A percentile compares a stretch with the other conserved stretches of the same genome.
These are phyloP conservation scores for Acronicta alni DNA, from an alignment of 2,888 invertebrate species.

Conservation along the genomic window DNA sequence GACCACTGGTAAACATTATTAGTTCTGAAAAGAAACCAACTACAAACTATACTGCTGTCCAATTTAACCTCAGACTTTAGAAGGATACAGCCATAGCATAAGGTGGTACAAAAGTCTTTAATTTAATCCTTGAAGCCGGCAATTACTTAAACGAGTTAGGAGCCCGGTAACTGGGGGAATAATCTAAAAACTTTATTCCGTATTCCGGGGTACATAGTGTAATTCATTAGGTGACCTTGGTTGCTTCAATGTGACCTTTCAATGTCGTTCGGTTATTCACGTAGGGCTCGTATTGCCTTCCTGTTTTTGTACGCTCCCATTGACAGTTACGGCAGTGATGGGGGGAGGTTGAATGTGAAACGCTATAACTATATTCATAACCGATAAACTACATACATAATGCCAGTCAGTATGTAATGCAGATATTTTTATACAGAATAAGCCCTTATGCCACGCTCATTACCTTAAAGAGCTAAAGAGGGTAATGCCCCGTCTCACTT, in stretches of 20 bases:
- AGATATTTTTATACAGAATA: too few relatives aligned
- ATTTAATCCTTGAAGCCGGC: constrained; percentile 37
- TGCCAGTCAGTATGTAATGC: too few relatives aligned
- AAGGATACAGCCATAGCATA: constrained; percentile 8
- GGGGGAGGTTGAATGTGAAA: constrained; percentile 20
- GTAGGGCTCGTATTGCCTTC: constrained; percentile 6
- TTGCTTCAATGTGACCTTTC: constrained; percentile 23
- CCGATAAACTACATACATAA: too few relatives aligned
- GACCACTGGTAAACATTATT: too few relatives aligned
- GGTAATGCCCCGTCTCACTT: too few relatives aligned
- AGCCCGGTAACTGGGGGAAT: constrained; percentile 33
- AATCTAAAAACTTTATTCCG: constrained; percentile 47
- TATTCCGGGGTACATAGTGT: constrained; percentile 47
- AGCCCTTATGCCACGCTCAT: too few relatives aligned
- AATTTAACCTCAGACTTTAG: constrained; percentile 11
- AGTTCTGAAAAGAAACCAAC: not conserved
- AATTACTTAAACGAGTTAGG: constrained; percentile 45
- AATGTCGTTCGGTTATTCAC: constrained; percentile 20
- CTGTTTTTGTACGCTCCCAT: constrained; percentile 35
- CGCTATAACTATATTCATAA: constrained; percentile 1
- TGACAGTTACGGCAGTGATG: constrained; percentile 24
- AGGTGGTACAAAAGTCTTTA: constrained; percentile 30
- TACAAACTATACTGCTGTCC: constrained; percentile 12
- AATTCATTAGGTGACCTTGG: constrained; percentile 38
- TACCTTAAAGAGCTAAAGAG: too few relatives aligned